These are phyloP conservation scores for Xanthia togata DNA, from an alignment of 2,888 invertebrate species.

Conservation along the genomic window DNA sequence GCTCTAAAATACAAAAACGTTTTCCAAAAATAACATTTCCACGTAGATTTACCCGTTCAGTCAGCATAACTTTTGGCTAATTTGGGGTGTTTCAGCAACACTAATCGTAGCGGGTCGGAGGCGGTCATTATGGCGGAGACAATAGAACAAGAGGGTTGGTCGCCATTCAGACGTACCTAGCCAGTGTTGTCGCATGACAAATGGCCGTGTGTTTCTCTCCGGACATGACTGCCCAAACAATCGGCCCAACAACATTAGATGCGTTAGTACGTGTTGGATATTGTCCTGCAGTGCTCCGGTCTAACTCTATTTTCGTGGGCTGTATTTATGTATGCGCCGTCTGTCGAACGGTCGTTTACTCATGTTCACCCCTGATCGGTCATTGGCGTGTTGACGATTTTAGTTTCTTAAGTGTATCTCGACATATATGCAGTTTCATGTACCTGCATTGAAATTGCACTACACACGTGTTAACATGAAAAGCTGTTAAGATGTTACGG, in stretches of 20 bases:
- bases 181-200: slow-evolving; percentile 78
- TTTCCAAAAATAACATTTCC: slow-evolving; percentile 27
- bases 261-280: slow-evolving; percentile 59
- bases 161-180: slow-evolving; percentile 75
- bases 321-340: slow-evolving; percentile 27
- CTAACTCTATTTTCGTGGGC: slow-evolving; percentile 35
- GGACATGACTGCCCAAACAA: slow-evolving; percentile 76
- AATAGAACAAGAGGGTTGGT: slow-evolving; percentile 74
- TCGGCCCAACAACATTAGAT: slow-evolving; percentile 63
- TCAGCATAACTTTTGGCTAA: slow-evolving; percentile 59
- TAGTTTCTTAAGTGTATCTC: background rate
- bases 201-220: slow-evolving; percentile 76
- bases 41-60: slow-evolving; percentile 33
- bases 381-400: background rate
- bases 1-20: slow-evolving; percentile 28
- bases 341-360: slow-evolving; percentile 12
- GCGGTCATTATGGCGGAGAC: slow-evolving; percentile 76
- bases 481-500: background rate
- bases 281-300: slow-evolving; percentile 47
- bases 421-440: background rate
- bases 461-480: background rate
- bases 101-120: slow-evolving; percentile 70
- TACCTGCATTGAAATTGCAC: background rate
- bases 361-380: slow-evolving; percentile 1
- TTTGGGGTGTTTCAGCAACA: slow-evolving; percentile 65